These are phyloP conservation scores for Anagrus nilaparvatae DNA, from an alignment of 1,140 invertebrate genomes.

Conservation along the genomic window DNA sequence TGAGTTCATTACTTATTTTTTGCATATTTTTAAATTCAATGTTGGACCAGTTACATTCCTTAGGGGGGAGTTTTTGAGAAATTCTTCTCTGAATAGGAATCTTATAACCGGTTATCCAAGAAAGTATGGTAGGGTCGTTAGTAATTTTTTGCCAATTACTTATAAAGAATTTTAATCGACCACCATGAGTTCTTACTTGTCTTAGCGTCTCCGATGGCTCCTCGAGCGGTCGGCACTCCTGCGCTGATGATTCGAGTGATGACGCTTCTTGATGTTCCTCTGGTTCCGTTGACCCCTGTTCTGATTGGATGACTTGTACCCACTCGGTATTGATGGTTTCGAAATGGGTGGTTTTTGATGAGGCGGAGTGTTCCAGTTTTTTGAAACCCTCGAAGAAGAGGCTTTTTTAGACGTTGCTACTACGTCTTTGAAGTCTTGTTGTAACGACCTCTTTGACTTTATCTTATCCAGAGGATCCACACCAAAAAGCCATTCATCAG, in stretches of 20 bases:
- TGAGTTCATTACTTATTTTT: not conserved
- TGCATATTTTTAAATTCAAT: conserved; percentile 1
- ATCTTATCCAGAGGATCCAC: conserved; percentile 10
- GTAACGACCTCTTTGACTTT: conserved; percentile 1
- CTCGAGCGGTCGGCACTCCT: not conserved
- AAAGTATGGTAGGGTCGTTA: conserved; percentile 7
- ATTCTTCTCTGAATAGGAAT: not conserved
- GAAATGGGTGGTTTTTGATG: not conserved
- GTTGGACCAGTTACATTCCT: not conserved
- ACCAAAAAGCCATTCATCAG: conserved; percentile 12
- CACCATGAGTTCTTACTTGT: conserved; percentile 8
- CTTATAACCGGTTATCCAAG: conserved; percentile 8
- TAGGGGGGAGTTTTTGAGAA: not conserved
- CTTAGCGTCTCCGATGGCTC: not conserved
- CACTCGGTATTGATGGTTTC: not conserved
- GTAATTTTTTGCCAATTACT: conserved; percentile 6
- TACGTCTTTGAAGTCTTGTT: not conserved
- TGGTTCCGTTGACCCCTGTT: not conserved
- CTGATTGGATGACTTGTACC: not conserved
- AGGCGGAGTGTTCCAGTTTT: not conserved
- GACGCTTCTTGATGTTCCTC: not conserved
- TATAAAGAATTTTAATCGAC: conserved; percentile 4
- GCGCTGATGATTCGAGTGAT: not conserved
- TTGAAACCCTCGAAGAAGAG: not conserved
- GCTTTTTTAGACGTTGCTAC: not conserved